Evolutionary conservation across 2,797 vertebrate genomes (phyloP).

Genomic region (Neomorphus geoffroyi): DNA sequence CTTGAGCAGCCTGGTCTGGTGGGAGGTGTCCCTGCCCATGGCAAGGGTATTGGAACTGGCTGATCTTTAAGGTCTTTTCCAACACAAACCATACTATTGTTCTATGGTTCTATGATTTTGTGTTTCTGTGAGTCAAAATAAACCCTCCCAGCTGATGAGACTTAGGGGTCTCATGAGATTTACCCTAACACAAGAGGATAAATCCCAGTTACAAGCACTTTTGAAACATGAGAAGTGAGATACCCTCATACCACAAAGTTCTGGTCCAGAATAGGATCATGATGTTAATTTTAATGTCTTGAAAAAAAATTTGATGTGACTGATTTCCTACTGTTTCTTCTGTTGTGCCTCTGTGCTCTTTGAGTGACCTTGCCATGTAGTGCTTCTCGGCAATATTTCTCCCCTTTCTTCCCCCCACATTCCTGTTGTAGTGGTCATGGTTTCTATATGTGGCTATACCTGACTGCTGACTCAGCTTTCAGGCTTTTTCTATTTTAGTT

Average conservation of each 20-base stretch:
- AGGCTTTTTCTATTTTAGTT: not conserved
- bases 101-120: no score
- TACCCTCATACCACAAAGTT: not conserved
- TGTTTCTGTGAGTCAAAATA: not conserved
- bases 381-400: not conserved
- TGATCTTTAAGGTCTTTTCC: no score
- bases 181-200: not conserved
- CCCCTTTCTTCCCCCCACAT: not conserved
- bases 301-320: not conserved
- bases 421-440: not conserved
- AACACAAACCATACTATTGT: no score
- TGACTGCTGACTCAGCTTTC: not conserved
- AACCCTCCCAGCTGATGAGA: not conserved
- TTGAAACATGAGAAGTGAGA: not conserved
- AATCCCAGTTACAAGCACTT: not conserved
- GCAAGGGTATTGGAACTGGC: no score
- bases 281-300: not conserved
- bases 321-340: not conserved
- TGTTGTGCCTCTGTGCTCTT: not conserved
- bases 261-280: not conserved
- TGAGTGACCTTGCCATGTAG: not conserved
- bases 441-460: not conserved
- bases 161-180: not conserved
- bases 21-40: no score
- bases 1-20: no score